Evolutionary conservation across 2,888 invertebrate species (phyloP).

Genomic region (Melanargia galathea): DNA sequence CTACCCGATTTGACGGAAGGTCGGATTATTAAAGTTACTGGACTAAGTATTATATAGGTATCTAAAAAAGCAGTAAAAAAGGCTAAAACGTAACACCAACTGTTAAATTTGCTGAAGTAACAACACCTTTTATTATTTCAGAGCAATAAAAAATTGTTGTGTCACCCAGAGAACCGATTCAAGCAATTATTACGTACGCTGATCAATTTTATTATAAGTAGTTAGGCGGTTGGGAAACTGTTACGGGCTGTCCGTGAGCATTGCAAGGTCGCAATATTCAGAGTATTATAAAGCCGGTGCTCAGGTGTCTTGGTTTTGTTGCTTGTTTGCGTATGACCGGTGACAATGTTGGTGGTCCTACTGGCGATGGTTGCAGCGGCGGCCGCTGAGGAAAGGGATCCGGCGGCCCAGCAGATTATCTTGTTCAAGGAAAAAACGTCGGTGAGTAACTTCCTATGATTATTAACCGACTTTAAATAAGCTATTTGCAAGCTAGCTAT

Average conservation of each 20-base stretch:
- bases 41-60: no score
- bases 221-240: slow-evolving; percentile 40
- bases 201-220: slow-evolving; percentile 36
- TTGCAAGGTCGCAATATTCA: slow-evolving; percentile 43
- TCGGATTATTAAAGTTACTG: no score
- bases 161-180: slow-evolving; percentile 26
- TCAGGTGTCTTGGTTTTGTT: slow-evolving; percentile 32
- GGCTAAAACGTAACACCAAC: not conserved
- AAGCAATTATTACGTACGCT: slow-evolving; percentile 35
- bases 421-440: slow-evolving; percentile 54
- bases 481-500: no score
- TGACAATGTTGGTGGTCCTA: slow-evolving; percentile 35
- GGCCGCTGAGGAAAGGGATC: slow-evolving; percentile 46
- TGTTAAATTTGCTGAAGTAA: slow-evolving; percentile 20
- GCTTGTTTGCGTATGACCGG: slow-evolving; percentile 30
- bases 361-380: slow-evolving; percentile 40
- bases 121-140: slow-evolving; percentile 29
- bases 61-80: not conserved
- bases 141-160: slow-evolving; percentile 32
- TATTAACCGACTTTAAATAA: no score
- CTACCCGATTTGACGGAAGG: no score
- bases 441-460: slow-evolving; percentile 46
- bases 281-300: slow-evolving; percentile 43
- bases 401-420: slow-evolving; percentile 57
- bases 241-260: slow-evolving; percentile 35